Evolutionary conservation across 1,140 invertebrate species (phyloP).

Genomic region (Apis florea): DNA sequence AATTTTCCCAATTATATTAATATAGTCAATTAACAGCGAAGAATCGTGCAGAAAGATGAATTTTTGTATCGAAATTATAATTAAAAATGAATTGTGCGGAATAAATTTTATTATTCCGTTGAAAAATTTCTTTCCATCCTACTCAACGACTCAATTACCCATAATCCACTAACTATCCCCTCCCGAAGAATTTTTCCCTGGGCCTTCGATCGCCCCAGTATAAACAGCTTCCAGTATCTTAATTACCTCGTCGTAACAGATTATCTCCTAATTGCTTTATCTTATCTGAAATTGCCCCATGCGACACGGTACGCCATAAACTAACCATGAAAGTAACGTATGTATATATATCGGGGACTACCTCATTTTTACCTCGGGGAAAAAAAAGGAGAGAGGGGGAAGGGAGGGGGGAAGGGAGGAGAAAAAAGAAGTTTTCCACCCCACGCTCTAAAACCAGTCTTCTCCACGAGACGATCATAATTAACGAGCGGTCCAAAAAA

Average conservation of each 20-base stretch:
- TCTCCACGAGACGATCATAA: not conserved
- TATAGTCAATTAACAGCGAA: too few relatives aligned
- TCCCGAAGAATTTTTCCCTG: not conserved
- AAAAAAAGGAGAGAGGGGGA: too few relatives aligned
- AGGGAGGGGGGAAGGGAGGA: too few relatives aligned
- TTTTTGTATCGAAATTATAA: not conserved
- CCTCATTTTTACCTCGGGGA: not conserved
- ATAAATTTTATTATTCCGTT: not conserved
- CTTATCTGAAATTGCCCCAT: conserved; percentile 1
- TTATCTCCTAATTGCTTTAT: conserved; percentile 26
- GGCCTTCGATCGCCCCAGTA: not conserved
- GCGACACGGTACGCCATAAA: not conserved
- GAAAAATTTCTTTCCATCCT: too few relatives aligned
- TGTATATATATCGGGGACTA: not conserved
- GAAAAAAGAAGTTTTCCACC: not conserved
- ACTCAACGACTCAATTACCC: conserved; percentile 4
- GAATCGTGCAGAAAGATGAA: too few relatives aligned
- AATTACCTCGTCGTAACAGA: not conserved
- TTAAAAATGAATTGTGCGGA: not conserved
- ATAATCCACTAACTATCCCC: not conserved
- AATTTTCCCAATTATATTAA: too few relatives aligned
- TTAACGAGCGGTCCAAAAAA: conserved; percentile 8
- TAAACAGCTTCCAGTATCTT: conserved; percentile 11
- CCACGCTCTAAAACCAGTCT: not conserved
- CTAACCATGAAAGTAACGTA: not conserved